Conservation (phyloP, 2,113 vertebrate species). For the Galemys pyrenaicus region DNA sequence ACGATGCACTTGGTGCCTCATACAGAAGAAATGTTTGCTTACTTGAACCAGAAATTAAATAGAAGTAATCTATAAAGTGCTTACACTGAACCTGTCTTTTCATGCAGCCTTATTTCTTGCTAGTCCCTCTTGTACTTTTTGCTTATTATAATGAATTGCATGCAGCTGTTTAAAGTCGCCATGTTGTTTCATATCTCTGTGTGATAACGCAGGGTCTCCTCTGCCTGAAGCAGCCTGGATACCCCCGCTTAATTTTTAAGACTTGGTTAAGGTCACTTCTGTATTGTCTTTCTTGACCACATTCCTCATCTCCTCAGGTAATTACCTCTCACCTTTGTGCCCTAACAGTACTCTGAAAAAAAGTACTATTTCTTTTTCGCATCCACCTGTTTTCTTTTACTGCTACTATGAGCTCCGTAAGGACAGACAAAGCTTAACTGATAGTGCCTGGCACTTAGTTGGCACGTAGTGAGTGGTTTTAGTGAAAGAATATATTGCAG, state of each 20-base stretch:
- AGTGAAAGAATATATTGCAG: not conserved
- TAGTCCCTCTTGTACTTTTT: not conserved
- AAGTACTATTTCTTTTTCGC: not conserved
- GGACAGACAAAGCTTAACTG: not conserved
- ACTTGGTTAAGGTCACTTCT: slow-evolving; percentile 29
- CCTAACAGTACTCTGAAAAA: not conserved
- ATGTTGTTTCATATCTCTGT: not conserved
- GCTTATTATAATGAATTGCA: not conserved
- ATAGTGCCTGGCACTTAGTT: not conserved
- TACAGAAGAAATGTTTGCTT: slow-evolving; percentile 25
- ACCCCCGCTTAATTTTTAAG: slow-evolving; percentile 22
- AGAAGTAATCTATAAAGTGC: slow-evolving; percentile 72
- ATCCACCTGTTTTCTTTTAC: not conserved
- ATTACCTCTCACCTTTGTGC: not conserved
- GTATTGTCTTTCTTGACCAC: not conserved
- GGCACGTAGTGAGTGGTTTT: not conserved
- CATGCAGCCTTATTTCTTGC: slow-evolving; percentile 35
- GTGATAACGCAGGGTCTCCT: not conserved
- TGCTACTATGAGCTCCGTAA: not conserved
- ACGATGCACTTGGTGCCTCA: not conserved
- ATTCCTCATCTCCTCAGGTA: slow-evolving; percentile 20
- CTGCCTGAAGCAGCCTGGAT: not conserved
- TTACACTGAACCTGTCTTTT: slow-evolving; percentile 51
- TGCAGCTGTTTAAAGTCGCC: not conserved
- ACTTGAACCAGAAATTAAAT: slow-evolving; percentile 33